phyloP scores from a whole-genome alignment of 2,888 invertebrate genomes.

The Oegoconia quadripuncta region DNA sequence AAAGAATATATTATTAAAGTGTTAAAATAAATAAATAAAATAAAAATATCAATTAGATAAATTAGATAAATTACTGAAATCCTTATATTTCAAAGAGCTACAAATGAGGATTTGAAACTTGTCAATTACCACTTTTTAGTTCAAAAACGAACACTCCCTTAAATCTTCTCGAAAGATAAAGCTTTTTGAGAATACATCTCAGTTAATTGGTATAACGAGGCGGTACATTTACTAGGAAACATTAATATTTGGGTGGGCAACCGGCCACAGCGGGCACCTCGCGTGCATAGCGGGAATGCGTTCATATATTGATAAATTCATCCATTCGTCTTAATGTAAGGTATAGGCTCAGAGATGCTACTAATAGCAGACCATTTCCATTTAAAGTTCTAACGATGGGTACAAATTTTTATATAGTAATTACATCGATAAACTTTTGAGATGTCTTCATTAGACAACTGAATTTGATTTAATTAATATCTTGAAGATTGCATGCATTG shows the following conservation, averaged over 20 bases:
- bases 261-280: too few species aligned
- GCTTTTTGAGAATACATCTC: conserved; percentile 45
- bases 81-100: too few species aligned
- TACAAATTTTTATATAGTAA: neutral
- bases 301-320: neutral
- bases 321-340: neutral
- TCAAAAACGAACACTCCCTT: conserved; percentile 42
- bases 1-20: too few species aligned
- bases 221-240: conserved; percentile 37
- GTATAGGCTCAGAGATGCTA: neutral
- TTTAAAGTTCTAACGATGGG: neutral
- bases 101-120: too few species aligned
- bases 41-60: too few species aligned
- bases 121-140: too few species aligned
- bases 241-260: conserved; percentile 53
- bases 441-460: too few species aligned
- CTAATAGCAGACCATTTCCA: conserved; percentile 2
- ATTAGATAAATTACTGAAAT: too few species aligned
- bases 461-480: too few species aligned
- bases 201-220: conserved; percentile 58
- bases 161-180: conserved; percentile 42
- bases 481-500: too few species aligned
- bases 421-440: neutral
- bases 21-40: too few species aligned
- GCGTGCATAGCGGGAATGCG: neutral